These are phyloP conservation scores for Mesaphorura yosii DNA, from an alignment of 1,140 invertebrate genomes.

Conservation along the genomic window DNA sequence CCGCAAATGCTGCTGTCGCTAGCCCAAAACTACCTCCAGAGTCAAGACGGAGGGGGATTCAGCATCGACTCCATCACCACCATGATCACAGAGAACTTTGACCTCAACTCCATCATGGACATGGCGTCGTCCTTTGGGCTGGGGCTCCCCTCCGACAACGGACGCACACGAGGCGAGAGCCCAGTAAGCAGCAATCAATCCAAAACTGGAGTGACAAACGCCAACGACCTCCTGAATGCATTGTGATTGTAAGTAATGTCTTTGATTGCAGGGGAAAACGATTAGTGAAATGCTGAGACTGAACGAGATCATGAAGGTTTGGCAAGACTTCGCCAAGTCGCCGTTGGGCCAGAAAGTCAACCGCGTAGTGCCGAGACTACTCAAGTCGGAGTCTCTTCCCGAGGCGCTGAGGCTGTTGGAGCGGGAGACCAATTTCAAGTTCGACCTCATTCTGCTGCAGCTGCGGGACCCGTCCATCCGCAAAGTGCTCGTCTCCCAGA, in stretches of 20 bases:
- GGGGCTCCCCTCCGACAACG: constrained; percentile 1
- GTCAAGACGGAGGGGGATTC: constrained; percentile 24
- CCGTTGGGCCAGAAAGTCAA: constrained; percentile 26
- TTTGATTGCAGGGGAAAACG: constrained; percentile 8
- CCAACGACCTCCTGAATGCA: no score
- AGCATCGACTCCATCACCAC: constrained; percentile 21
- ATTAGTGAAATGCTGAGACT: constrained; percentile 21
- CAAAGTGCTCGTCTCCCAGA: constrained; percentile 22
- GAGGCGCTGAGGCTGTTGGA: constrained; percentile 28
- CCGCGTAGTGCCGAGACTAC: constrained; percentile 22
- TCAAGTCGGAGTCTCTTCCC: constrained; percentile 26
- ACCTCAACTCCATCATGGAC: constrained; percentile 24
- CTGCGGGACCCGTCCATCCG: constrained; percentile 20
- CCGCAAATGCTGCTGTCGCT: constrained; percentile 27
- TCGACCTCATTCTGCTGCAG: constrained; percentile 27
- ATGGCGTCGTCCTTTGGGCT: constrained; percentile 25
- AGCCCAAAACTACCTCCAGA: constrained; percentile 18
- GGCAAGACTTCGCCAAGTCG: constrained; percentile 20
- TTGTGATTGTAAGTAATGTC: background rate
- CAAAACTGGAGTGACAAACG: no score
- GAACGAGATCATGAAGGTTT: constrained; percentile 21
- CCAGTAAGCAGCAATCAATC: no score
- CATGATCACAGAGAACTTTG: constrained; percentile 20
- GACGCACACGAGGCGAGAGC: constrained; percentile 16
- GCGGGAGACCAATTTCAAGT: constrained; percentile 28